A percentile compares a stretch with the other conserved stretches of the same genome.
These are phyloP conservation scores for Capitella teleta DNA, from an alignment of 1,140 invertebrate species.

Conservation along the genomic window DNA sequence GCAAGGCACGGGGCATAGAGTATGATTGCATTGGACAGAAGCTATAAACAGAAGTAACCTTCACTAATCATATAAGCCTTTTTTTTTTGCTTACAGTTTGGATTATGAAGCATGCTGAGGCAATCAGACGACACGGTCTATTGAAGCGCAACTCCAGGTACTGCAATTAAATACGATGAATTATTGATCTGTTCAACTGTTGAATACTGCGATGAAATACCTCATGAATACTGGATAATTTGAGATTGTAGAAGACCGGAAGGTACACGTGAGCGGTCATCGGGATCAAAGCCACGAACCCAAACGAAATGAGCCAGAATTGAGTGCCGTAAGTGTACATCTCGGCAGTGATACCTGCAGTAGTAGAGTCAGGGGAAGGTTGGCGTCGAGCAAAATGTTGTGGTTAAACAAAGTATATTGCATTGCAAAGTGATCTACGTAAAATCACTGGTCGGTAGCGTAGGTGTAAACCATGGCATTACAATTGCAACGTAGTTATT, in stretches of 20 bases:
- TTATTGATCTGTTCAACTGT: too few species aligned
- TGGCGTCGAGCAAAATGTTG: too few species aligned
- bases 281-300: conserved; percentile 22
- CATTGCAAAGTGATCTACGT: too few species aligned
- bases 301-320: conserved; percentile 23
- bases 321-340: conserved; percentile 51
- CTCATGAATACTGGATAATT: conserved; percentile 36
- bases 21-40: conserved; percentile 83
- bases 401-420: too few species aligned
- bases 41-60: conserved; percentile 43
- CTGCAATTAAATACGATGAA: conserved; percentile 46
- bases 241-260: conserved; percentile 35
- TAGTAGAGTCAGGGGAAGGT: too few species aligned
- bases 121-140: conserved; percentile 21
- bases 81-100: conserved; percentile 43
- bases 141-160: conserved; percentile 58
- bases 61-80: conserved; percentile 7
- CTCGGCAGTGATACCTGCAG: conserved; percentile 69
- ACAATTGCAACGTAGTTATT: too few species aligned
- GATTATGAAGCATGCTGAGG: conserved; percentile 23
- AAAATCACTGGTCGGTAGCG: too few species aligned
- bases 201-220: too few species aligned
- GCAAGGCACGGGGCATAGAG: conserved; percentile 87
- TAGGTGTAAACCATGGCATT: too few species aligned
- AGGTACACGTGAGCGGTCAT: conserved; percentile 24